These are phyloP conservation scores for Falco cherrug DNA, from an alignment of 2,797 vertebrate genomes.

Conservation along the genomic window DNA sequence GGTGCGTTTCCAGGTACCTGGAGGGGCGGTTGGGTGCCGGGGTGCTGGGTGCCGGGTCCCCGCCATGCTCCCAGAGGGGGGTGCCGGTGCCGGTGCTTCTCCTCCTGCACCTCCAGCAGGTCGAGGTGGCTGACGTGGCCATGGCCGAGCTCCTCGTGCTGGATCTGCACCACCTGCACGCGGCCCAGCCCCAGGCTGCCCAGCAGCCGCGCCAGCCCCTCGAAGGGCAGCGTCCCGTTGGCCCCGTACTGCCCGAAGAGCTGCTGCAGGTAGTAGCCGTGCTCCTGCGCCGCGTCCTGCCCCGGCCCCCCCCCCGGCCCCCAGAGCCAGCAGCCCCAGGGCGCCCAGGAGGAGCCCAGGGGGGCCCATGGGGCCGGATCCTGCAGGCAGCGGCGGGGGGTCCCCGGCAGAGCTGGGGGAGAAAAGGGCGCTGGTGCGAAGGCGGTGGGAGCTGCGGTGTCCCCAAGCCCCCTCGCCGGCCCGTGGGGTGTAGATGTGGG, in stretches of 20 bases:
- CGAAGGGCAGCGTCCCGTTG: constrained; percentile 78
- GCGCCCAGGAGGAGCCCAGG: neutral
- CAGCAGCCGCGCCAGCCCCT: constrained; percentile 80
- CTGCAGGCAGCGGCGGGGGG: neutral
- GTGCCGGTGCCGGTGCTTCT: constrained; percentile 64
- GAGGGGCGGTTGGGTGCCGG: neutral
- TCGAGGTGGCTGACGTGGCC: constrained; percentile 65
- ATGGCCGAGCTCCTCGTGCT: constrained; percentile 68
- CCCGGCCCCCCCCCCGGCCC: neutral
- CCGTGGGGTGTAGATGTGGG: neutral
- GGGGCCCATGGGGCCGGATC: neutral
- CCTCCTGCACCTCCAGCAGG: constrained; percentile 68
- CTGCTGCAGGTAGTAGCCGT: constrained; percentile 82
- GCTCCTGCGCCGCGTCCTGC: constrained; percentile 69
- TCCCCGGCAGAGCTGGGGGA: neutral
- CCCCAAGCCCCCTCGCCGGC: no score
- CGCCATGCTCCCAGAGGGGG: constrained; percentile 61
- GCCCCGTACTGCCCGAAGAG: constrained; percentile 83
- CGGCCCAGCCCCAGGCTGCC: constrained; percentile 83
- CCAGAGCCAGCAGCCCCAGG: neutral
- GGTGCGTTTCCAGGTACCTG: neutral
- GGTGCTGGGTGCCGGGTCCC: neutral
- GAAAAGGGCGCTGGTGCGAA: neutral
- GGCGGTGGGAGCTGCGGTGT: neutral
- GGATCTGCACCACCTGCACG: constrained; percentile 79